These are phyloP conservation scores for Lucilia sericata DNA, from an alignment of 1,140 invertebrate genomes.

Conservation along the genomic window DNA sequence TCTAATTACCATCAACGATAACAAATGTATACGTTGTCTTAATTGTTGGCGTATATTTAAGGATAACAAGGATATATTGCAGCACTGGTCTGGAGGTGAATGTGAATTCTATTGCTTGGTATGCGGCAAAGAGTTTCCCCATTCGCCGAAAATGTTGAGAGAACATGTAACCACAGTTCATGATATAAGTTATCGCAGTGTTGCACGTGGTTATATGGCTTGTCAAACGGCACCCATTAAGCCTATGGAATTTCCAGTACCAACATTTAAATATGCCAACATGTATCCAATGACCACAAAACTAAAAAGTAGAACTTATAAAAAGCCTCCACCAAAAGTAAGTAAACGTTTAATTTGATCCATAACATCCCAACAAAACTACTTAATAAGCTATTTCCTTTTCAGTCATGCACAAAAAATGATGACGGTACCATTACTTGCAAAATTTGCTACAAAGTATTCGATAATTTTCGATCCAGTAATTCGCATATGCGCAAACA, in stretches of 20 bases:
- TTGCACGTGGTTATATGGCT: neutral
- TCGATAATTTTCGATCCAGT: constrained; percentile 43
- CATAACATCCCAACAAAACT: neutral
- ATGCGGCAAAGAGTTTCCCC: constrained; percentile 48
- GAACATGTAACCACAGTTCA: constrained; percentile 48
- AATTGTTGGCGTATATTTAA: constrained; percentile 49
- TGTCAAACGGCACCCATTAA: neutral
- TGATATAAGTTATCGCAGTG: constrained; percentile 47
- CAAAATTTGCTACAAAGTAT: constrained; percentile 37
- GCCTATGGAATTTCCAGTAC: neutral
- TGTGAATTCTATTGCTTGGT: constrained; percentile 51
- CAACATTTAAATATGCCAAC: constrained; percentile 10
- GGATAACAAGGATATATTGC: constrained; percentile 44
- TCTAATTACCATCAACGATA: constrained; percentile 38
- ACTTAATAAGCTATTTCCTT: neutral
- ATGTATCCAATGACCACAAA: neutral
- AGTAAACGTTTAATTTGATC: neutral
- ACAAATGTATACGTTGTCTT: constrained; percentile 48
- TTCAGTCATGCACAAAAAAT: constrained; percentile 18
- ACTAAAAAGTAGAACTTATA: neutral
- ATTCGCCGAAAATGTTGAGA: constrained; percentile 44
- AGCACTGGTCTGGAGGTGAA: constrained; percentile 47
- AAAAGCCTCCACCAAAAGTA: neutral
- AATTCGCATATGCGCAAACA: constrained; percentile 50
- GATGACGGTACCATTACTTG: constrained; percentile 30